These are phyloP conservation scores for Limulus polyphemus DNA, from an alignment of 2,888 invertebrate genomes.

Conservation along the genomic window DNA sequence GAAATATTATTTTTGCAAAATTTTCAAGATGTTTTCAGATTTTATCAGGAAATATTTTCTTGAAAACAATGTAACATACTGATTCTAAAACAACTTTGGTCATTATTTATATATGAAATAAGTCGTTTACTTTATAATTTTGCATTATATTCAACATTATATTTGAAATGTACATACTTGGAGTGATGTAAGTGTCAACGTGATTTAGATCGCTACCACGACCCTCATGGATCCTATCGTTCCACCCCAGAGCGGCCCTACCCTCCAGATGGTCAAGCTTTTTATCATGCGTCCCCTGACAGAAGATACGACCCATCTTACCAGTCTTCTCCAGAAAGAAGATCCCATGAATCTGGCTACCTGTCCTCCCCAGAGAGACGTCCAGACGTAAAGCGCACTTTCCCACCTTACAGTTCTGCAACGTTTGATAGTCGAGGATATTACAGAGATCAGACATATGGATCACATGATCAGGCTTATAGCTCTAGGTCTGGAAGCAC, in stretches of 20 bases:
- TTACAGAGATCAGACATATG: slow-evolving; percentile 58
- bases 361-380: slow-evolving; percentile 58
- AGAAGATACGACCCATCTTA: slow-evolving; percentile 21
- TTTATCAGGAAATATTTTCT: too few species aligned
- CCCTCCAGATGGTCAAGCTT: slow-evolving; percentile 24
- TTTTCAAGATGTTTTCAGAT: too few species aligned
- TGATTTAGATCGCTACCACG: slow-evolving; percentile 21
- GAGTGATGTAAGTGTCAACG: too few species aligned
- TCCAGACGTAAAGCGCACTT: slow-evolving; percentile 24
- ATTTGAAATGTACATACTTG: background rate
- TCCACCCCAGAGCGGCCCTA: slow-evolving; percentile 27
- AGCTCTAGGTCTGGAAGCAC: slow-evolving; percentile 53
- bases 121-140: background rate
- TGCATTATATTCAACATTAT: background rate
- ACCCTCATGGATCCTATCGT: slow-evolving; percentile 22
- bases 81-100: too few species aligned
- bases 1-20: too few species aligned
- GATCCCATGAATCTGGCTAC: slow-evolving; percentile 45
- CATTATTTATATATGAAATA: too few species aligned
- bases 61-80: too few species aligned
- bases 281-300: slow-evolving; percentile 23
- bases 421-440: slow-evolving; percentile 17
- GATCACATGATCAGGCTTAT: slow-evolving; percentile 58
- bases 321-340: slow-evolving; percentile 23
- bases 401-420: slow-evolving; percentile 47